phyloP scores from a whole-genome alignment of 1,140 invertebrate species.

The Probaryconus sp. region DNA sequence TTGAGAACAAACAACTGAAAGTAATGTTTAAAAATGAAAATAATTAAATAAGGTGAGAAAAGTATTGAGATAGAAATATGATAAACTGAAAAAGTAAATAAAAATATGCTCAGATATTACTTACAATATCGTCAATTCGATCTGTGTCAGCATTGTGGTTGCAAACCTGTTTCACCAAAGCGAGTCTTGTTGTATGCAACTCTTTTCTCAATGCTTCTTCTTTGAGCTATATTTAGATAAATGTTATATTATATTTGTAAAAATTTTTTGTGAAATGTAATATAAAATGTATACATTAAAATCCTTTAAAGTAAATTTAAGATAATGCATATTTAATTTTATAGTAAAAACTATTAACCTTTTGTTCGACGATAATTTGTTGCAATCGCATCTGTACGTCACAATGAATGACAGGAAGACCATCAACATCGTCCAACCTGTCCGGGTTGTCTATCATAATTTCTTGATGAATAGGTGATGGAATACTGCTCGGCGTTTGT shows the following conservation, averaged over 20 bases:
- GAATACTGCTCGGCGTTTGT: conserved; percentile 75
- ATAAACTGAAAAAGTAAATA: conserved; percentile 3
- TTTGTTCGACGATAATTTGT: conserved; percentile 88
- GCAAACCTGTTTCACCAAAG: conserved; percentile 85
- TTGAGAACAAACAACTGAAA: not conserved
- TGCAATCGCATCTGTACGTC: conserved; percentile 87
- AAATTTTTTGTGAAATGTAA: too few species aligned
- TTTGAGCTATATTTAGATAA: conserved; percentile 79
- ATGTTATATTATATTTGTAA: too few species aligned
- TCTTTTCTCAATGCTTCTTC: conserved; percentile 85
- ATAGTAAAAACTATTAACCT: too few species aligned
- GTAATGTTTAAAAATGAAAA: too few species aligned
- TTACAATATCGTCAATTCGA: conserved; percentile 81
- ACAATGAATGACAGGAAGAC: conserved; percentile 86
- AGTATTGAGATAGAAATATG: not conserved
- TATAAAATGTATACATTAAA: too few species aligned
- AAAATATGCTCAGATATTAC: conserved; percentile 64
- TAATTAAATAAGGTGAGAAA: conserved; percentile 6
- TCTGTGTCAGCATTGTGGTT: conserved; percentile 80
- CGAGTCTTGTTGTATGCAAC: conserved; percentile 83
- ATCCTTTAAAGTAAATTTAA: too few species aligned
- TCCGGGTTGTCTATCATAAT: conserved; percentile 73
- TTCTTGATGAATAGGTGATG: conserved; percentile 74
- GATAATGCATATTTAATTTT: too few species aligned
- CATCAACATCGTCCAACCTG: conserved; percentile 84